Evolutionary conservation across 2,113 vertebrate species (phyloP).

Genomic region (Tachysurus vachellii): DNA sequence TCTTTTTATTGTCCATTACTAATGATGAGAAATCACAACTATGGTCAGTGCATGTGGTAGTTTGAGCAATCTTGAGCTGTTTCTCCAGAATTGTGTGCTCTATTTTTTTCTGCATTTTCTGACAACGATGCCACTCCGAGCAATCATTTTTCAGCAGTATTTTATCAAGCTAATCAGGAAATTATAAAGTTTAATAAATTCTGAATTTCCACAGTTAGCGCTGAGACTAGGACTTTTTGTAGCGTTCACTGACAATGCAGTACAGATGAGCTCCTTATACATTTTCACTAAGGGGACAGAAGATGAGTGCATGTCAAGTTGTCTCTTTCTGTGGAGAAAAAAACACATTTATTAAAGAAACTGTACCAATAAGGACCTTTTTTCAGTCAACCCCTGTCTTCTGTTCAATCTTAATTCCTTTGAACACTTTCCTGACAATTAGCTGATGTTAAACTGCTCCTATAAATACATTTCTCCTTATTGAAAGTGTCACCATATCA

Average conservation of each 20-base stretch:
- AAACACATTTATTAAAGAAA: too few species aligned
- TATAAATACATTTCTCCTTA: background rate
- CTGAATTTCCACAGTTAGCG: background rate
- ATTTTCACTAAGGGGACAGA: too few species aligned
- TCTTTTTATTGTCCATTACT: background rate
- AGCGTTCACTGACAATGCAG: background rate
- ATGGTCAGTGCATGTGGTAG: background rate
- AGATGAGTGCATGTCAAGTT: too few species aligned
- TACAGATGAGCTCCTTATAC: too few species aligned
- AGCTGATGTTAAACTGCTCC: background rate
- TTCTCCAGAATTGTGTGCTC: background rate
- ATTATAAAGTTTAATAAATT: background rate
- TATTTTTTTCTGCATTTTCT: background rate
- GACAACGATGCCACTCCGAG: background rate
- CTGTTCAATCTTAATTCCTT: too few species aligned
- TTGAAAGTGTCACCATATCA: background rate
- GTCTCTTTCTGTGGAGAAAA: too few species aligned
- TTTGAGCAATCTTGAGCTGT: background rate
- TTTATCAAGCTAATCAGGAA: background rate
- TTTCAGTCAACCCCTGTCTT: too few species aligned
- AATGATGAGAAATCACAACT: background rate
- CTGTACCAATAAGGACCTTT: too few species aligned
- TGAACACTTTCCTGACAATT: too few species aligned
- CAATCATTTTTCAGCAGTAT: background rate
- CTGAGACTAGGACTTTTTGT: background rate